A percentile compares a stretch with the other conserved stretches of the same genome.
Evolutionary conservation across 2,113 vertebrate species (phyloP).

Genomic region (Phylloscopus trochiloides): DNA sequence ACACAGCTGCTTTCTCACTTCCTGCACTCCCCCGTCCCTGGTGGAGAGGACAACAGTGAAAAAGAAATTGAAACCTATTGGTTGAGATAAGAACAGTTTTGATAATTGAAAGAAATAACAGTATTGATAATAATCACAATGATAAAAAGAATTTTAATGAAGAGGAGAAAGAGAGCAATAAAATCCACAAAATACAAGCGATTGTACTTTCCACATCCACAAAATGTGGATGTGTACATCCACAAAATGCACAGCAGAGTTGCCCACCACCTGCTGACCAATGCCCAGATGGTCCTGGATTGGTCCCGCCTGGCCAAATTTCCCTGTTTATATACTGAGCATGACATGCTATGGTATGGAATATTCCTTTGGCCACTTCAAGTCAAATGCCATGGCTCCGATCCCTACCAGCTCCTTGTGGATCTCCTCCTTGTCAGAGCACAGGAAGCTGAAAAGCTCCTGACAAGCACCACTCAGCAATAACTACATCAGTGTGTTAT

Average conservation of each 20-base stretch:
- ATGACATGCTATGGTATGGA: not conserved
- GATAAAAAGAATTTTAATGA: not conserved
- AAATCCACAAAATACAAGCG: not conserved
- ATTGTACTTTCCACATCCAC: too few species aligned
- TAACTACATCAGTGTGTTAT: not conserved
- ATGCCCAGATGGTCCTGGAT: fast-evolving
- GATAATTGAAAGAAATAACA: not conserved
- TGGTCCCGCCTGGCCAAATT: not conserved
- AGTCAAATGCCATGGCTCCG: not conserved
- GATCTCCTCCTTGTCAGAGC: not conserved
- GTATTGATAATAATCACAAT: not conserved
- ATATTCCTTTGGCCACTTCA: not conserved
- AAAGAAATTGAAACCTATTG: not conserved
- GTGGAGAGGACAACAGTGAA: not conserved
- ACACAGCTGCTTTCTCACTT: not conserved
- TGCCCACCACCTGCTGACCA: too few species aligned
- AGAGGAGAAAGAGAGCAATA: not conserved
- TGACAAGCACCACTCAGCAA: not conserved
- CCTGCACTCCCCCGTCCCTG: fast-evolving
- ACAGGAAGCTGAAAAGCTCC: not conserved
- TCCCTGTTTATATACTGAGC: not conserved
- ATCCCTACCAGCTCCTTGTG: not conserved
- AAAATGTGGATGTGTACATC: too few species aligned
- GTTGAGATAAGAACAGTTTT: not conserved
- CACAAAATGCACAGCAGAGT: not conserved